Conservation (phyloP, 2,888 invertebrate genomes). For the Allolobophora icterica region DNA sequence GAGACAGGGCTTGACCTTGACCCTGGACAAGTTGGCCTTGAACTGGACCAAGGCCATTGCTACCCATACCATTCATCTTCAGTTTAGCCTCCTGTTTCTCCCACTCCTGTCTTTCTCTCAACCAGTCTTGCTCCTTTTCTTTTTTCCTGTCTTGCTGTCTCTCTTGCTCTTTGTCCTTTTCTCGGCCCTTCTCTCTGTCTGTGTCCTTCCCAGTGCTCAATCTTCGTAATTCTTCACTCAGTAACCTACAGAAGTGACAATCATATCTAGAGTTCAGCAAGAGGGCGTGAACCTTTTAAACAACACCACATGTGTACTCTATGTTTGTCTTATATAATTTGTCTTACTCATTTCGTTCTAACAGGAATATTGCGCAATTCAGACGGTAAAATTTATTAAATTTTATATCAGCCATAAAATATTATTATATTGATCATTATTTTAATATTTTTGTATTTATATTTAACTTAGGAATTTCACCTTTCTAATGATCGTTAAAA, state of each 20-base stretch:
- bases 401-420: too few species aligned
- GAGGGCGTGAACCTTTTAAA: too few species aligned
- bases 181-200: background rate
- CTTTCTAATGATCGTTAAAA: too few species aligned
- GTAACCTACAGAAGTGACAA: background rate
- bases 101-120: constrained; percentile 41
- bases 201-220: background rate
- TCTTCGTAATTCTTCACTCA: background rate
- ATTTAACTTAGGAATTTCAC: too few species aligned
- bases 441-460: too few species aligned
- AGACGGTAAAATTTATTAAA: background rate
- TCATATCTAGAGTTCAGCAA: too few species aligned
- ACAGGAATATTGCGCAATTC: background rate
- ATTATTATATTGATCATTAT: too few species aligned
- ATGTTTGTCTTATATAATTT: background rate
- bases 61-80: background rate
- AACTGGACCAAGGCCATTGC: constrained; percentile 11
- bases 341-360: background rate
- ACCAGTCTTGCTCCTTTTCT: constrained; percentile 31
- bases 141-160: constrained; percentile 33
- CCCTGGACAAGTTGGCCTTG: background rate
- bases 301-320: background rate
- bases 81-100: constrained; percentile 29
- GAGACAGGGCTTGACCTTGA: background rate
- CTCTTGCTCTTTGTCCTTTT: constrained; percentile 9